Conservation (phyloP, 2,797 vertebrate genomes). For the Coregonus sp. region DNA sequence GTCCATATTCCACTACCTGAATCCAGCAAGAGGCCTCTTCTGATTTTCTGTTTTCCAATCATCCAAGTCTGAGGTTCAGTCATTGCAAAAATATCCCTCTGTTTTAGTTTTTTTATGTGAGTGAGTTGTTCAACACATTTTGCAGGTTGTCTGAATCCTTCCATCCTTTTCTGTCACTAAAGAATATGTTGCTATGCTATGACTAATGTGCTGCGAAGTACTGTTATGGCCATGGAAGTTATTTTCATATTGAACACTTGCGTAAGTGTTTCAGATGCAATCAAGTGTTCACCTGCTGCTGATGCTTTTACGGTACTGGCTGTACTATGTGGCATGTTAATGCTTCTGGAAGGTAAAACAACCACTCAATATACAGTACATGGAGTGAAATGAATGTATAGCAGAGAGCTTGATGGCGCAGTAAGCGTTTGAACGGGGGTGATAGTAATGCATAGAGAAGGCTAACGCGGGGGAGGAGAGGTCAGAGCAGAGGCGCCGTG, state of each 20-base stretch:
- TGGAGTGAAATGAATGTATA: not conserved
- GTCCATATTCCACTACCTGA: not conserved
- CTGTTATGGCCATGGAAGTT: not conserved
- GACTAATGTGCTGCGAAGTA: not conserved
- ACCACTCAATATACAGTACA: not conserved
- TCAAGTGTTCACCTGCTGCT: not conserved
- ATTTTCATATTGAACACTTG: not conserved
- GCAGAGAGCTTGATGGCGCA: conserved; percentile 26
- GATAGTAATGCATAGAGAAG: conserved; percentile 19
- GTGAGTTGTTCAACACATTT: not conserved
- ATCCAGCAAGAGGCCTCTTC: not conserved
- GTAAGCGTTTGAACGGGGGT: conserved; percentile 2
- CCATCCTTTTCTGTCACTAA: not conserved
- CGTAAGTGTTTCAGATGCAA: not conserved
- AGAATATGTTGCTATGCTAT: not conserved
- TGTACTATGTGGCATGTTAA: not conserved
- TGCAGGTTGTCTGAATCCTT: not conserved
- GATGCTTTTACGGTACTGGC: not conserved
- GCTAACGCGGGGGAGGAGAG: not conserved
- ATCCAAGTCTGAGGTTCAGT: not conserved
- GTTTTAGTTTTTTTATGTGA: not conserved
- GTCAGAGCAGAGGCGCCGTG: conserved; percentile 22
- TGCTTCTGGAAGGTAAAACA: not conserved
- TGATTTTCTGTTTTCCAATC: not conserved
- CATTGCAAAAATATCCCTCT: too few relatives aligned